Base-by-base conservation (phyloP, 2,888 invertebrate genomes). In the Periphyllus acericola region DNA sequence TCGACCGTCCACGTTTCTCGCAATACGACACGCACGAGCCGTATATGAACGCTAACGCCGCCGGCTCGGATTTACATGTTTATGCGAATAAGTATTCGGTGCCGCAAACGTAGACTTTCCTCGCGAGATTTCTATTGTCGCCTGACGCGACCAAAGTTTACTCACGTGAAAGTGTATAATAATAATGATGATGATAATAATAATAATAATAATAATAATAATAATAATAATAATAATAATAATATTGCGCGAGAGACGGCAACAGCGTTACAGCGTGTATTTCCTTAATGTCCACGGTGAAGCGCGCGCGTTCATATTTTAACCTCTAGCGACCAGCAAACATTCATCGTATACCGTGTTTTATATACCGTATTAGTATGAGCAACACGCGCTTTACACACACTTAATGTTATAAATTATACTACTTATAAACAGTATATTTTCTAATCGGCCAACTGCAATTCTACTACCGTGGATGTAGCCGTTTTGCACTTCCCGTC, bases 101-200 rank as follows among this genome's bases (percentile, higher is more conserved):
- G 25, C n/a, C n/a, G n/a, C 25, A 25, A 21, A 60, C 60, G 25
- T 21, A 21, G 21, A 60, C 60, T 60, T 60, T 60, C 21, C 32
- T 21, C 29, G 52, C 52, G 1, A 32, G 66, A 80, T 80, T 80
- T 80, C 80, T 80, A 80, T 80, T 80, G 80, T 80, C 36, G 60
- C 66, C 60, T 66, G 36, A 80, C n/a, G 19, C 60, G n/a, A 80
- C 36, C 36, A 66, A 66, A 80, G 36, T 66, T 55, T 79, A 29
- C 36, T n/a, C 36, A 9, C 36, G 80, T 80, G 80, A 80, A 80
- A 80, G 80, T 80, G 55, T 55, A 34, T 55, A 78, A 9, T 55
- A 11, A 55, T 55, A 55, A 55, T 55, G 6, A 60, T 25, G 11
- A 46, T 46, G 46, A 11, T 46, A 60, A 14, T 76, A 55, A 79